Evolutionary conservation across 2,888 invertebrate species (phyloP), one percentile per base, ranked within the genome.

Genomic region (Limnephilus auricula): DNA sequence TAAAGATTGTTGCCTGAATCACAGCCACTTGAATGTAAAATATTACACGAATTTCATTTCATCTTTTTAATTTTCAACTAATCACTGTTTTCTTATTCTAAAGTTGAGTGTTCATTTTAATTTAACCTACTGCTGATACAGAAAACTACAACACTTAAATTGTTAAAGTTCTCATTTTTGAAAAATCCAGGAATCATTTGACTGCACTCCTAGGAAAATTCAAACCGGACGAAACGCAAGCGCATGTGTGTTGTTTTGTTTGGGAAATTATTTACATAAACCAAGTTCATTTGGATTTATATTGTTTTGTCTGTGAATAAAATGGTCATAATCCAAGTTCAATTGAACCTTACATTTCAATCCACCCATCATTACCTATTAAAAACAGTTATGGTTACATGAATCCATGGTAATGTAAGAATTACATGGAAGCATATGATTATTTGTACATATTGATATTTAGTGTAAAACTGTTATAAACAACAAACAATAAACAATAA

Each of bases 21-120:
- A 85, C 85, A 37, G 30, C 85, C 85, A 85, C 85, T 9, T 34
- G 85, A 85, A 85, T 85, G 85, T 34, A 83, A 83, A 83, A 65
- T 65, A 65, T 65, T 25, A 65, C 50, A 50, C 65, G n/a, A 65
- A n/a, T 65, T 65, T 65, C 65, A 65, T 65, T 65, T 65, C 25
- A 65, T 65, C 9, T n/a, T 65, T 65, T 65, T 25, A 65, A 65
- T 65, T n/a, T 65, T 65, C n/a, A 65, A 65, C n/a, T 65, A 65
- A 65, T 65, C 65, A 65, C 65, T 25, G n/a, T 65, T 65, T 65
- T 65, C 65, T 65, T 65, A 65, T 65, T n/a, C 65, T n/a, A 65
- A 65, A 6, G 25, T 65, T 25, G 25, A 65, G 9, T 65, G 65
- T 65, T 65, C 25, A 65, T n/a, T 65, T 65, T 65, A 65, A 65